Evolutionary conservation across 2,113 vertebrate genomes (phyloP).

Genomic region (Ariopsis seemanni): DNA sequence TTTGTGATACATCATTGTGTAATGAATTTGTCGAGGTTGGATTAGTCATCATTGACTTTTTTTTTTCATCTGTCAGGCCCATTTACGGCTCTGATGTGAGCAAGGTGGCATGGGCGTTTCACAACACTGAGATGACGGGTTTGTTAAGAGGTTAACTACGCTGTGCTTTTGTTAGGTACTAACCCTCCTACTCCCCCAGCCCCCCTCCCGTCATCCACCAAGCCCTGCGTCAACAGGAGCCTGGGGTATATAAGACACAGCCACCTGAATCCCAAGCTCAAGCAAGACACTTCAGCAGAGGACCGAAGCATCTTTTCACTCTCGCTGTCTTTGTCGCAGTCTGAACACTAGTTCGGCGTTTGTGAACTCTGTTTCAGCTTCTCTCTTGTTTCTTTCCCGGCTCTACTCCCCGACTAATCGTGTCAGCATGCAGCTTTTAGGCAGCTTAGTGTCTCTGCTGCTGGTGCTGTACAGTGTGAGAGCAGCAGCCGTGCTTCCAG

Average conservation of each 20-base stretch:
- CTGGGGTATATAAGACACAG: conserved; percentile 73
- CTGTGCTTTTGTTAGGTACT: conserved; percentile 64
- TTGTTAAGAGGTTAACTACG: conserved; percentile 67
- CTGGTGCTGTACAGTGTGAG: conserved; percentile 78
- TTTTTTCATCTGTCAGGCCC: conserved; percentile 45
- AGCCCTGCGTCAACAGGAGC: conserved; percentile 71
- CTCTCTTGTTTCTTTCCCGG: conserved; percentile 47
- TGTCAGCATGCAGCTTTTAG: conserved; percentile 78
- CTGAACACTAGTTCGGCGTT: conserved; percentile 17
- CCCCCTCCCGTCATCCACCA: conserved; percentile 64
- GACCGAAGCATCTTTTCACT: conserved; percentile 49
- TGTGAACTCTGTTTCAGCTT: conserved; percentile 42
- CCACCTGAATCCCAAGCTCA: conserved; percentile 66
- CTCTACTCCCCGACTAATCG: conserved; percentile 51
- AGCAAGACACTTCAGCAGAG: conserved; percentile 66
- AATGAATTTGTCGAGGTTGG: conserved; percentile 12
- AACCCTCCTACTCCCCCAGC: conserved; percentile 58
- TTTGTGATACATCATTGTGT: conserved; percentile 11
- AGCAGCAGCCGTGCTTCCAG: conserved; percentile 76
- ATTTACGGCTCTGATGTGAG: conserved; percentile 56
- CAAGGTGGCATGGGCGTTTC: conserved; percentile 51
- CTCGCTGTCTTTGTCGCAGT: conserved; percentile 32
- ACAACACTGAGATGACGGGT: conserved; percentile 50
- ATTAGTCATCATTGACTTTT: conserved; percentile 40
- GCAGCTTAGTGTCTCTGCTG: conserved; percentile 78